Conservation (phyloP, 1,140 invertebrate species). For the Procambarus virginalis region DNA sequence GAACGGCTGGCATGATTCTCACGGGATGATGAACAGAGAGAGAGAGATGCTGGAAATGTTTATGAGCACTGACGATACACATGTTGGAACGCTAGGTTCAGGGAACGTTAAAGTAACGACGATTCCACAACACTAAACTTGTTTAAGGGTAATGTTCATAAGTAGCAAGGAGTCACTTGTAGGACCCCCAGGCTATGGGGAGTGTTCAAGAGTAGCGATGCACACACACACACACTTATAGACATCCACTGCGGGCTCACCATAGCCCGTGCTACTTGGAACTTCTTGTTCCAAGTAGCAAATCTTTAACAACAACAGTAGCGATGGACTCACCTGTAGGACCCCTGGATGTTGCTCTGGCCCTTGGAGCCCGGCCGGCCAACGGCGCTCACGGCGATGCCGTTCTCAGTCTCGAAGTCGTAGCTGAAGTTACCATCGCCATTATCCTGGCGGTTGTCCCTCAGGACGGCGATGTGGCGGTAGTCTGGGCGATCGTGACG, state of each 20-base stretch:
- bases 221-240: too few relatives aligned
- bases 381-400: slow-evolving; percentile 15
- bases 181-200: too few relatives aligned
- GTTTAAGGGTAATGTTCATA: too few relatives aligned
- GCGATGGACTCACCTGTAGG: slow-evolving; percentile 1
- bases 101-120: not conserved
- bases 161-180: too few relatives aligned
- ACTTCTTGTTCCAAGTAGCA: too few relatives aligned
- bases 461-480: slow-evolving; percentile 23
- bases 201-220: too few relatives aligned
- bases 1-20: too few relatives aligned
- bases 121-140: too few relatives aligned
- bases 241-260: too few relatives aligned
- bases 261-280: too few relatives aligned
- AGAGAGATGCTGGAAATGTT: too few relatives aligned
- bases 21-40: not conserved
- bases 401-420: slow-evolving; percentile 30
- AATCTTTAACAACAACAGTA: too few relatives aligned
- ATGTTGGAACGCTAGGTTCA: not conserved
- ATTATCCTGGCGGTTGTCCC: slow-evolving; percentile 8
- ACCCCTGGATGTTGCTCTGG: slow-evolving; percentile 40
- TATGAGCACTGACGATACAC: not conserved
- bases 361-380: slow-evolving; percentile 15
- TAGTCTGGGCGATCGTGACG: not conserved
- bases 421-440: slow-evolving; percentile 36